phyloP scores from a whole-genome alignment of 2,797 vertebrate genomes.

The Esox masquinongy region DNA sequence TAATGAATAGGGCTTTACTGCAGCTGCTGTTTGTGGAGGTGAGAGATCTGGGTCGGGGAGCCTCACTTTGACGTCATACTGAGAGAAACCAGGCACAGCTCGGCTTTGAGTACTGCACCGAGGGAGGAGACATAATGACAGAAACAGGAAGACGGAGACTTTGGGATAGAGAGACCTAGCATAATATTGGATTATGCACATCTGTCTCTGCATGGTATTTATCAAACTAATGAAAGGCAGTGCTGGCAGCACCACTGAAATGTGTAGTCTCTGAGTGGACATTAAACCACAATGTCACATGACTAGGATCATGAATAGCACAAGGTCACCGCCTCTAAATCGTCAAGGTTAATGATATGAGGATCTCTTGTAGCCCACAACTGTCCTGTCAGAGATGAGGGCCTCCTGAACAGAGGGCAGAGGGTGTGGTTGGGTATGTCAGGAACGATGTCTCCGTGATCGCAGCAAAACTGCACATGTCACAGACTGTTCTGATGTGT shows the following conservation, averaged over 20 bases:
- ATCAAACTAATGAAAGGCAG: background rate
- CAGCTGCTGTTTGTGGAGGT: constrained; percentile 15
- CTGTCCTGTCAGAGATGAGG: background rate
- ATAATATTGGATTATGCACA: background rate
- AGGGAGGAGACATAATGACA: background rate
- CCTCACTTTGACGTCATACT: constrained; percentile 40
- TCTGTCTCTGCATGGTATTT: background rate
- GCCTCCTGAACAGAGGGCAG: constrained; percentile 9
- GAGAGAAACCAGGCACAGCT: constrained; percentile 19
- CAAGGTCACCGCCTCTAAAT: no score
- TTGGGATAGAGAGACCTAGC: constrained; percentile 6
- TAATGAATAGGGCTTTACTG: constrained; percentile 8
- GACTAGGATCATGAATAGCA: background rate
- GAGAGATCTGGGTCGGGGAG: constrained; percentile 34
- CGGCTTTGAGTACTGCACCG: background rate
- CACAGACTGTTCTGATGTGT: background rate
- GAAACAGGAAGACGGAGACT: constrained; percentile 6
- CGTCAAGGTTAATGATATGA: background rate
- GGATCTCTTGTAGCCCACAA: background rate
- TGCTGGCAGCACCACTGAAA: background rate
- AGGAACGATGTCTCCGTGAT: background rate
- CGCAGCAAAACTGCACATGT: background rate
- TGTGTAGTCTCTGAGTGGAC: background rate
- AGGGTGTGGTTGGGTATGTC: constrained; percentile 7
- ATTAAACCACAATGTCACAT: background rate